These are phyloP conservation scores for Megaleporinus macrocephalus DNA, from an alignment of 2,113 vertebrate species.

Conservation along the genomic window DNA sequence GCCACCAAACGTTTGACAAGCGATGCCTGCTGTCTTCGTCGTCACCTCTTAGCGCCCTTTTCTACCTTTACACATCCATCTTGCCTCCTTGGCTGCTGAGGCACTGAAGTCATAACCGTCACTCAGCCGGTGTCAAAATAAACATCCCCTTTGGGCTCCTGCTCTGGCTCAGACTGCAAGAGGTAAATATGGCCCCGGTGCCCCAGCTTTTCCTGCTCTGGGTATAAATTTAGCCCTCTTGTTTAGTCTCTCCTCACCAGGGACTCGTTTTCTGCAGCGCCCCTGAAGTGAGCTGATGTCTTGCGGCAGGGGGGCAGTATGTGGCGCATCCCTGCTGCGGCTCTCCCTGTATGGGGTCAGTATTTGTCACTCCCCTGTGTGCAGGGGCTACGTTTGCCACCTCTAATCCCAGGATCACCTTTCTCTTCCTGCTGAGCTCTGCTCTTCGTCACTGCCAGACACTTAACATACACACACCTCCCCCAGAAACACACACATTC, in stretches of 20 bases:
- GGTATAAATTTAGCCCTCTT: not conserved
- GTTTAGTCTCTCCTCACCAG: constrained; percentile 2
- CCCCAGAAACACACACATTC: not conserved
- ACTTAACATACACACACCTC: constrained; percentile 7
- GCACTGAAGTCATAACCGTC: not conserved
- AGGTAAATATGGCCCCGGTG: not conserved
- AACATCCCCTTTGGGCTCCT: not conserved
- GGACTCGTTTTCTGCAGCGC: not conserved
- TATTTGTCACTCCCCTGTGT: constrained; percentile 11
- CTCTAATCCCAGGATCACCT: constrained; percentile 23
- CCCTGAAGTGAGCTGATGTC: not conserved
- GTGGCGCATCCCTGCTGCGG: not conserved
- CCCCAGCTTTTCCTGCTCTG: not conserved
- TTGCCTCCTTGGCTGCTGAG: not conserved
- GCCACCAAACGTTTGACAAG: too few relatives aligned
- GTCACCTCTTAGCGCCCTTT: not conserved
- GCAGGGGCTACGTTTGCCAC: not conserved
- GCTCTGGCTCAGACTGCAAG: not conserved
- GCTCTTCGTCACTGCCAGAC: constrained; percentile 41
- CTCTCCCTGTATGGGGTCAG: constrained; percentile 17
- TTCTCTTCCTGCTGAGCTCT: constrained; percentile 34
- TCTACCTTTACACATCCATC: not conserved
- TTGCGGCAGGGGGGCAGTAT: not conserved
- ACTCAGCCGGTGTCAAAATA: not conserved
- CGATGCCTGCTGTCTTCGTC: too few relatives aligned